Conservation (phyloP, 2,797 vertebrate genomes). For the Nannoperca australis region DNA sequence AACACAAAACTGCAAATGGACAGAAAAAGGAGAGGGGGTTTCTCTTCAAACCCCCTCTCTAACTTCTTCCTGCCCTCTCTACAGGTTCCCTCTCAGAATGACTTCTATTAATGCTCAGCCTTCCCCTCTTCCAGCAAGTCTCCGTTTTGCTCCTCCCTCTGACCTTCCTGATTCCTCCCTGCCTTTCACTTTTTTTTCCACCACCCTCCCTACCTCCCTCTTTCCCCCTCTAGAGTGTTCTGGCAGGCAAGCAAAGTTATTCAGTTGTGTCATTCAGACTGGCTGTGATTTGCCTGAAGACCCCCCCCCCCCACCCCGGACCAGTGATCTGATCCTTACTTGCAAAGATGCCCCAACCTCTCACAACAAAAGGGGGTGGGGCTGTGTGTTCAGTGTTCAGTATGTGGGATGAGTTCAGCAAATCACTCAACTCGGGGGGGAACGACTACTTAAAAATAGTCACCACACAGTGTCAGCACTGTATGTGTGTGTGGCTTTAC, state of each 20-base stretch:
- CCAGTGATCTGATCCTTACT: conserved; percentile 45
- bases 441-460: conserved; percentile 74
- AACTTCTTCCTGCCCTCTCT: conserved; percentile 63
- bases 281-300: conserved; percentile 29
- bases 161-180: conserved; percentile 73
- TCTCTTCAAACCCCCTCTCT: conserved; percentile 65
- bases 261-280: conserved; percentile 25
- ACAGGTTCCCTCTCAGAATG: conserved; percentile 75
- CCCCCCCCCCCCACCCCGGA: conserved; percentile 3
- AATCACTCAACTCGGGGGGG: conserved; percentile 38
- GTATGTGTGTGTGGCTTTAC: conserved; percentile 28
- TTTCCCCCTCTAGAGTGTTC: conserved; percentile 16
- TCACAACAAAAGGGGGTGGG: conserved; percentile 9
- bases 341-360: conserved; percentile 24
- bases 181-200: conserved; percentile 53
- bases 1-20: conserved; percentile 28
- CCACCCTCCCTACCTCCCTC: conserved; percentile 18
- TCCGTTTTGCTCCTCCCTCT: conserved; percentile 73
- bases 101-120: conserved; percentile 64
- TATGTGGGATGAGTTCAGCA: conserved; percentile 19
- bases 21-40: conserved; percentile 49
- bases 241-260: conserved; percentile 26
- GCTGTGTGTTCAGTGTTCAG: neutral
- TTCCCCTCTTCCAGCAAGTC: conserved; percentile 69
- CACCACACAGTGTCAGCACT: conserved; percentile 20